Base-by-base conservation (phyloP, 2,113 vertebrate genomes). In the Bujurquina vittata region DNA sequence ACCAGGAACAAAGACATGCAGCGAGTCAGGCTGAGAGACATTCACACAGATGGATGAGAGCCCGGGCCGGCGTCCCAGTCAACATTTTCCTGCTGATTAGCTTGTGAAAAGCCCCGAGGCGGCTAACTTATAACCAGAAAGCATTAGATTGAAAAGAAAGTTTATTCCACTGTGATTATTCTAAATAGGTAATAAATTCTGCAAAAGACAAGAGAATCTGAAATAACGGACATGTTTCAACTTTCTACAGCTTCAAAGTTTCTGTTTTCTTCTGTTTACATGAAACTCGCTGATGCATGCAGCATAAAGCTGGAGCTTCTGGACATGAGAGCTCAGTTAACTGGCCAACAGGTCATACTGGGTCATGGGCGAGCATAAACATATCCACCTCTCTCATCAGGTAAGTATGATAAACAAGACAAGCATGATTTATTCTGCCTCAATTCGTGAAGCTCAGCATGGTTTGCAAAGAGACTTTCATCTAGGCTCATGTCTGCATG, bases 331-430 rank as follows among this genome's bases (percentile, higher is more conserved):
- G 52, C 31, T 80, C 23, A 57, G 33, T 40, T 58, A 77, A 58
- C 75, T 75, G 33, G 56, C 40, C 35, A 22, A 56, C 59, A 61
- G 69, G 29, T 73, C 33, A 55, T 72, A 20, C 17, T 61, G n/a
- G 3, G 18, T 26, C 69, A 61, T 29, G 18, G 20, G 58, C 56
- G 26, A 72, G 84, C 63, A 54, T 10, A 33, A 85, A 80, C 59
- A 85, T 11, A 77, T 65, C 52, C 58, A 46, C n/a, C 37, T 63
- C 77, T 62, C 65, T 85, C 83, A 82, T 61, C 37, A 80, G 52
- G 55, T 59, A 80, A 54, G 56, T 56, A 61, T 62, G 72, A 87
- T 61, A 87, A 72, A 92, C 74, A 91, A 79, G 75, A 76, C 35
- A 9, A 69, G 35, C 23, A 33, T 4, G 20, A 84, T 86, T 88